Evolutionary conservation across 2,113 vertebrate genomes (phyloP), one percentile per base, ranked within the genome.

Genomic region (Pelvicachromis taeniatus): DNA sequence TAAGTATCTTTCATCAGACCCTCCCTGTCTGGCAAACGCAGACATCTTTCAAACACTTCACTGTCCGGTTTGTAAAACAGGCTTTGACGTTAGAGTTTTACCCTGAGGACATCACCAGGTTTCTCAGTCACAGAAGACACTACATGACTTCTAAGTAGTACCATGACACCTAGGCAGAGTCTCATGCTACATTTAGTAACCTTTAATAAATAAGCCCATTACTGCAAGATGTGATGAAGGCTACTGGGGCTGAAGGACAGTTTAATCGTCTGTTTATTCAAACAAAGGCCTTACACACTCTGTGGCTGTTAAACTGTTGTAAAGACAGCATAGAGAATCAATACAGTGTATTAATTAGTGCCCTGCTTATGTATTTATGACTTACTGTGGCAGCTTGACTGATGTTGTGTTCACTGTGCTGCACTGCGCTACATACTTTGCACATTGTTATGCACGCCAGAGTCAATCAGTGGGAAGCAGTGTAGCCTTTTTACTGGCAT

Each of bases 361-460:
- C 31, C 65, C 31, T 77, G 59, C 35, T 89, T 89, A 80, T 45
- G 80, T 81, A 91, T 92, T 89, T 82, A 88, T 80, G 83, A 87
- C 63, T 78, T 26, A 55, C 17, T 38, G 61, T 48, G 50, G 53
- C 61, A 48, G 40, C 80, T 65, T 80, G 29, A 61, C 80, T 2
- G 29, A 82, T 77, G 55, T 26, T 53, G 26, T 21, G 10, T 35
- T 33, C 50, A 40, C 58, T 61, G 45, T 23, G 55, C 54, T 45
- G 59, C 29, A 42, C 9, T 23, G 58, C 55, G 16, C 61, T 33
- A 31, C 78, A 23, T 54, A 59, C 48, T 70, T 48, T 52, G 54
- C 19, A 54, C 77, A 58, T 16, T 29, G 63, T 9, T 40, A 10
- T 21, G 23, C 40, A 45, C n/a, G 14, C 68, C 16, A 52, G 23